Evolutionary conservation across 2,797 vertebrate species (phyloP).

Genomic region (Schizopygopsis malacanthus): DNA sequence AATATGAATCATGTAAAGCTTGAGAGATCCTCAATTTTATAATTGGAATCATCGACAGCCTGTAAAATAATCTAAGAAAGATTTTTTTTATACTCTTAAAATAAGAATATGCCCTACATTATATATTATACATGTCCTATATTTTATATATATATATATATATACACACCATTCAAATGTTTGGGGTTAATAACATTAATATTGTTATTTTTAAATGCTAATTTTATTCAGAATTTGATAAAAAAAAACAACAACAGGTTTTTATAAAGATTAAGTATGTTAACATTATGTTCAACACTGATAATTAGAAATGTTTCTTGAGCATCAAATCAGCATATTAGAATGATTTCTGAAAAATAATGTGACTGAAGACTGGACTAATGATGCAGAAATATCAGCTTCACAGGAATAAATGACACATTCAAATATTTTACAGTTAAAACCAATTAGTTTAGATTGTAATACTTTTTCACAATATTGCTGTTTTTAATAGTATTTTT

Average conservation of each 20-base stretch:
- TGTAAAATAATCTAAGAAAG: neutral
- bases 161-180: neutral
- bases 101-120: neutral
- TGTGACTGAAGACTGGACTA: neutral
- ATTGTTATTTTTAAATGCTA: neutral
- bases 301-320: neutral
- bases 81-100: neutral
- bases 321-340: neutral
- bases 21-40: conserved; percentile 1
- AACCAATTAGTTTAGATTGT: neutral
- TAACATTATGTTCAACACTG: neutral
- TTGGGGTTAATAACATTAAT: neutral
- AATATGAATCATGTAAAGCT: conserved; percentile 10
- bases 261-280: neutral
- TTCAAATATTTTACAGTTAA: neutral
- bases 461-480: neutral
- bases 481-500: neutral
- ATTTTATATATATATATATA: no score
- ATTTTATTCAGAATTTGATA: neutral
- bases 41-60: neutral
- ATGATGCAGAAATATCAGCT: neutral
- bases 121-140: no score
- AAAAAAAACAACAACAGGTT: neutral
- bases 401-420: neutral
- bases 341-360: neutral